Base-by-base conservation (phyloP, 2,888 invertebrate genomes). In the Agonum fuliginosum region DNA sequence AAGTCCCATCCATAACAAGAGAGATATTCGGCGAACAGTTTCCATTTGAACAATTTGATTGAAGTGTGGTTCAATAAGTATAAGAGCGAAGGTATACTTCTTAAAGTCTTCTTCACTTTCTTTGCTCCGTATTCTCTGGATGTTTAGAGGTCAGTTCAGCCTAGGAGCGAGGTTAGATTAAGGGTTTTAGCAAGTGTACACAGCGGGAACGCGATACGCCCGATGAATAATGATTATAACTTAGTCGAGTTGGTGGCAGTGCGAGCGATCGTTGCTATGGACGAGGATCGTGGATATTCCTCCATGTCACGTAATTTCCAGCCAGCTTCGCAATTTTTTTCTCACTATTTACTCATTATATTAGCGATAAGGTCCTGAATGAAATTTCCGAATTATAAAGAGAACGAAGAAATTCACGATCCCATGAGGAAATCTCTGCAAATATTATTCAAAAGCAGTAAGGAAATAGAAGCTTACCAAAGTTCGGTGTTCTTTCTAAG, bases 181-280 rank as follows among this genome's bases (percentile, higher is more conserved):
- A 54, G 54, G 54, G 54, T 54, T 54, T 22, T 4, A 10, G 54
- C 20, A 22, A 24, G 48, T 48, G 48, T 24, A 24, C 24, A 54
- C 54, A 54, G 24, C n/a, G 54, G 22, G 24, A 54, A 54, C 54
- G 54, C 24, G 54, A 54, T 54, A 54, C 54, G 54, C 54, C 54
- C 54, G 54, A 54, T 54, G 54, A 54, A 54, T 54, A 54, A 54
- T 54, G 54, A 54, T 54, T 54, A 54, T 54, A 54, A 54, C 54
- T 54, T 54, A 54, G 54, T 54, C 24, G 54, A 54, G 54, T 54
- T 54, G n/a, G 48, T 48, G 19, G 48, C 24, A 24, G 48, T 48
- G 19, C 19, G 12, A 24, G 54, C 54, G 20, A 54, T 54, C 54
- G 54, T 54, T 54, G 54, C 24, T 46, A 20, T 12, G 20, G 22